A percentile compares a stretch with the other conserved stretches of the same genome.
These are phyloP conservation scores for Ceraclea dissimilis DNA, from an alignment of 2,888 invertebrate genomes.

Conservation along the genomic window DNA sequence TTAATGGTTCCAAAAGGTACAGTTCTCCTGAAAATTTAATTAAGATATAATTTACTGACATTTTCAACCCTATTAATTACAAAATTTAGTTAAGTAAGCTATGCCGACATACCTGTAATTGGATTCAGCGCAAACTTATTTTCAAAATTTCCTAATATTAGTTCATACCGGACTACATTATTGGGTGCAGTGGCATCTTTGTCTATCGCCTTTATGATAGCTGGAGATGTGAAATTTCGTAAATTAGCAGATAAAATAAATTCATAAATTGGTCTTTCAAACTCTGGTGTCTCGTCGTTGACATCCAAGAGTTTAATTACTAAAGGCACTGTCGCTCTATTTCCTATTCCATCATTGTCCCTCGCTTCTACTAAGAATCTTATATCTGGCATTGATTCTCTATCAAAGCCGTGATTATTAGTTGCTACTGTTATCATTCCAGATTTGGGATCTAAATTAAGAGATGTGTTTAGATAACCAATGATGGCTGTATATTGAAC, in stretches of 20 bases:
- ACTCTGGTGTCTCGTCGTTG: constrained; percentile 82
- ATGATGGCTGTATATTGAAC: constrained; percentile 71
- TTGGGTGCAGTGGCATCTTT: constrained; percentile 78
- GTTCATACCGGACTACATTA: constrained; percentile 77
- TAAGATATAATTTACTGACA: neutral
- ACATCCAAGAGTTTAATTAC: constrained; percentile 69
- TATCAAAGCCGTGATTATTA: constrained; percentile 70
- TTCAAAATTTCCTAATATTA: constrained; percentile 67
- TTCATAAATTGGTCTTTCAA: constrained; percentile 71
- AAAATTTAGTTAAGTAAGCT: neutral
- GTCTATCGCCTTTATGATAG: constrained; percentile 77
- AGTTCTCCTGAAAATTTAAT: constrained; percentile 53
- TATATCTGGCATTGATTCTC: constrained; percentile 70
- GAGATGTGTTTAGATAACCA: constrained; percentile 70
- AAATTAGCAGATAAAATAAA: constrained; percentile 70
- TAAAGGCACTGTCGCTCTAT: constrained; percentile 64
- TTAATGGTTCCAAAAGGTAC: constrained; percentile 50
- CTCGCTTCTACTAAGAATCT: constrained; percentile 78
- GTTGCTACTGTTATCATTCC: constrained; percentile 76
- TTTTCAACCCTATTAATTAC: no score
- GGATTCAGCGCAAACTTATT: constrained; percentile 69
- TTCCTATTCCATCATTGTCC: constrained; percentile 78
- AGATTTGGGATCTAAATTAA: constrained; percentile 67
- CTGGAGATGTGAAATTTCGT: constrained; percentile 66
- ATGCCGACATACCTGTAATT: constrained; percentile 51